Base-by-base conservation (phyloP, 2,113 vertebrate species). In the Talpa occidentalis region DNA sequence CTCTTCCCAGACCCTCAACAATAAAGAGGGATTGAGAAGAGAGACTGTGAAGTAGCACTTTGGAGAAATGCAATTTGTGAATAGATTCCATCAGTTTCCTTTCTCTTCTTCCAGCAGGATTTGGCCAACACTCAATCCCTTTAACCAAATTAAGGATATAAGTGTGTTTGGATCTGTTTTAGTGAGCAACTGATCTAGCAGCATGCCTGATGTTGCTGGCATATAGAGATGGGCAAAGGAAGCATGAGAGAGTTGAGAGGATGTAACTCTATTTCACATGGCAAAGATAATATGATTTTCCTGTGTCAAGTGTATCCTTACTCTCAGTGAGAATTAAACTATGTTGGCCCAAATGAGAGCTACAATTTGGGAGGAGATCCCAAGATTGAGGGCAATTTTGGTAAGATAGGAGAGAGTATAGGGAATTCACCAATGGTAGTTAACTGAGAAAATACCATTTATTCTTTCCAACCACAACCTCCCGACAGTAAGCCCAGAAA, bases 21-120 rank as follows among this genome's bases (percentile, higher is more conserved):
- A n/a, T 16, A 74, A 10, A 19, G 0, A 10, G 6, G 22, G 2
- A 3, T 47, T 7, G 16, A 17, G 0, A 42, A 35, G 8, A 30
- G 8, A 15, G 8, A 37, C 3, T 7, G 11, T 56, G 1, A 32
- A 10, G 6, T 1, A 32, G 2, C 4, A 7, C 80, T 85, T 85
- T 72, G 19, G 10, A 72, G 10, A 70, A 35, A 49, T 0, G 11
- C 9, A 42, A n/a, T 64, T 69, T 72, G 2, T 60, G n/a, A 81
- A 17, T 30, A n/a, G 24, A 28, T 73, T 1, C 1, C 12, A 26
- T 59, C 10, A n/a, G 3, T 67, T 72, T 11, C 32, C 6, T 59
- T 1, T 21, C 52, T 40, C 15, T 82, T 49, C 2, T 62, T 8
- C n/a, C 24, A 32, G 30, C 35, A 47, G 70, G 76, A 66, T 40